A percentile compares a stretch with the other conserved stretches of the same genome.
These are phyloP conservation scores for Ptilorrhoa leucosticta DNA, from an alignment of 2,113 vertebrate genomes.

Conservation along the genomic window DNA sequence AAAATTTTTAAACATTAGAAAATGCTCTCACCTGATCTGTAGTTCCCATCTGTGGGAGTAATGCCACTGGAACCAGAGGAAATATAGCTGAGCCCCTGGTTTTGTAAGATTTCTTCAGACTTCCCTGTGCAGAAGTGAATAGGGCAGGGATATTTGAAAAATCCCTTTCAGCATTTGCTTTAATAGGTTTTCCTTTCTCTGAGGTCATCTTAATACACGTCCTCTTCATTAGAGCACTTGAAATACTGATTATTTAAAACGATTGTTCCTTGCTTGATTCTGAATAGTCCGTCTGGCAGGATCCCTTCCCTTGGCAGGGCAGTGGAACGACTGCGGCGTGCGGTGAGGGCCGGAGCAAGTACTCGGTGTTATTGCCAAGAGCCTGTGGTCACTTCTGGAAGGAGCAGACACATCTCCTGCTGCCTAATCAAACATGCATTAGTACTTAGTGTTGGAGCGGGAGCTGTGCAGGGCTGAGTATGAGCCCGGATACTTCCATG, in stretches of 20 bases:
- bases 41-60: not conserved
- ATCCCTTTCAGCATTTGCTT: not conserved
- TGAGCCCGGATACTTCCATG: not conserved
- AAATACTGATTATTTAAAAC: not conserved
- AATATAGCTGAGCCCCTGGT: not conserved
- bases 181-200: not conserved
- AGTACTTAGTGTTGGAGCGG: not conserved
- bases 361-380: slow-evolving; percentile 51
- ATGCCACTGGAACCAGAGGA: not conserved
- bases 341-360: slow-evolving; percentile 34
- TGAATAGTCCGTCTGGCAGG: not conserved
- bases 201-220: not conserved
- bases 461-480: not conserved
- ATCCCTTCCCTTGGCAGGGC: slow-evolving; percentile 9
- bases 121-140: not conserved
- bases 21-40: not conserved
- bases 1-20: not conserved
- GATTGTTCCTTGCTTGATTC: not conserved
- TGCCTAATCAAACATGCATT: slow-evolving; percentile 38
- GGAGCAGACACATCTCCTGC: slow-evolving; percentile 33
- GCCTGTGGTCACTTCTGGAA: slow-evolving; percentile 59
- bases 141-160: not conserved
- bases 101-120: not conserved
- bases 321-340: not conserved
- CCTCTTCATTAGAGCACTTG: not conserved